Percentiles rank a stretch among this genome's conserved stretches.
These are phyloP conservation scores for Metopolophium dirhodum DNA, from an alignment of 1,140 invertebrate genomes.

Conservation along the genomic window DNA sequence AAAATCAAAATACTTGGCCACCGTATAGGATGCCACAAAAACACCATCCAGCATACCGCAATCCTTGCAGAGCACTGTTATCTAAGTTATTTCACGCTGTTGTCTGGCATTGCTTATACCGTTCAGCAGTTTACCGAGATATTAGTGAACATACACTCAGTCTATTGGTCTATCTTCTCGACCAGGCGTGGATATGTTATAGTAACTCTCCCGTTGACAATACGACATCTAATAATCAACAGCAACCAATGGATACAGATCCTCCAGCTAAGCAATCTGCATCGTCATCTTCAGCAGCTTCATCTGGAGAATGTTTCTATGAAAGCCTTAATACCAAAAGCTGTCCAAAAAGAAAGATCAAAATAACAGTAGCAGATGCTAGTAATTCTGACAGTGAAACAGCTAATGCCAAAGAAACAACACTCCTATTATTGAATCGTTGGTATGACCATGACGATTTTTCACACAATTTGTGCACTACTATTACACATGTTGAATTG, in stretches of 20 bases:
- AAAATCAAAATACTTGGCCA: constrained; percentile 74
- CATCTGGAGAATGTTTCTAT: neutral
- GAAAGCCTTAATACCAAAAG: neutral
- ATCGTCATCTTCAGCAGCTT: neutral
- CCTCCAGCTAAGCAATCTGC: neutral
- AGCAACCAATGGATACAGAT: neutral
- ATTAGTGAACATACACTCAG: constrained; percentile 86
- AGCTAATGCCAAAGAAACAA: neutral
- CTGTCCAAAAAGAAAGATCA: neutral
- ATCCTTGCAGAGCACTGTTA: constrained; percentile 74
- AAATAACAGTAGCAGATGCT: neutral
- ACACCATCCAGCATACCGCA: constrained; percentile 72
- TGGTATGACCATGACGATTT: constrained; percentile 42
- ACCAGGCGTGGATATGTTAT: constrained; percentile 35
- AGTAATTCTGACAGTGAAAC: neutral
- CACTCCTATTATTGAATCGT: neutral
- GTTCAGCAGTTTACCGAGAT: constrained; percentile 74
- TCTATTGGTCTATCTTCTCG: constrained; percentile 77
- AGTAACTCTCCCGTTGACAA: neutral
- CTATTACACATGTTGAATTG: constrained; percentile 34
- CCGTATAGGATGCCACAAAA: constrained; percentile 78
- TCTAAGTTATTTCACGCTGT: constrained; percentile 86
- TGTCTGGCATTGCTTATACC: constrained; percentile 82
- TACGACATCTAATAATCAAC: neutral
- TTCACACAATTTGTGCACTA: neutral